Base-by-base conservation (phyloP, 2,797 vertebrate species). In the Salmo trutta region DNA sequence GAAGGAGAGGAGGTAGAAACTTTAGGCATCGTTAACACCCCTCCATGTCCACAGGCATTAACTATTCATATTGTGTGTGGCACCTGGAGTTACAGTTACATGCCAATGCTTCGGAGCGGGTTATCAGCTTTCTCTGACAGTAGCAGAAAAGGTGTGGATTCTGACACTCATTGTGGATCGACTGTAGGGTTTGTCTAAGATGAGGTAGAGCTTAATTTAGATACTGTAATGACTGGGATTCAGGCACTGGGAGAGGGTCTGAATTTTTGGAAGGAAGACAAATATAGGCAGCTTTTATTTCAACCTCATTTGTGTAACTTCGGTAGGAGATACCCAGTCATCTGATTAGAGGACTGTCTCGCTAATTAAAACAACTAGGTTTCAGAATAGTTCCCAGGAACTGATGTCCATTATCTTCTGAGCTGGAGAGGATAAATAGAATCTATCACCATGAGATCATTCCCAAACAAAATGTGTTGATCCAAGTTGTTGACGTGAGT, bases 61-160 rank as follows among this genome's bases (percentile, higher is more conserved):
- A 95, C 87, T 93, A 94, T 95, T 95, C 90, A 95, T 94, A 87
- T 87, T 87, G 89, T 91, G 90, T 93, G 94, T 94, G 93, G 93
- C 93, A 94, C 91, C 92, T 89, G 85, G 85, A 94, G 94, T 94
- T 95, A 94, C 94, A 92, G 93, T 94, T 95, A 94, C 93, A 90
- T 91, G 91, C 90, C 90, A 92, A 77, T 75, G 90, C 87, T 91
- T 90, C 92, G 83, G 83, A 91, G 88, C 89, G 86, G 90, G 86
- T 88, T 92, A 94, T 95, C 93, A 71, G 89, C 91, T 95, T 94
- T 94, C 94, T 92, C 87, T 89, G 87, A 89, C 91, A 91, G 90
- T 87, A 81, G 86, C 86, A 90, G 85, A 90, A 91, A 91, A 91
- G 90, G 90, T 92, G 91, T 91, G 86, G 89, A 89, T 86, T 83